These are phyloP conservation scores for Plutella xylostella DNA, from an alignment of 2,888 invertebrate genomes.

Conservation along the genomic window DNA sequence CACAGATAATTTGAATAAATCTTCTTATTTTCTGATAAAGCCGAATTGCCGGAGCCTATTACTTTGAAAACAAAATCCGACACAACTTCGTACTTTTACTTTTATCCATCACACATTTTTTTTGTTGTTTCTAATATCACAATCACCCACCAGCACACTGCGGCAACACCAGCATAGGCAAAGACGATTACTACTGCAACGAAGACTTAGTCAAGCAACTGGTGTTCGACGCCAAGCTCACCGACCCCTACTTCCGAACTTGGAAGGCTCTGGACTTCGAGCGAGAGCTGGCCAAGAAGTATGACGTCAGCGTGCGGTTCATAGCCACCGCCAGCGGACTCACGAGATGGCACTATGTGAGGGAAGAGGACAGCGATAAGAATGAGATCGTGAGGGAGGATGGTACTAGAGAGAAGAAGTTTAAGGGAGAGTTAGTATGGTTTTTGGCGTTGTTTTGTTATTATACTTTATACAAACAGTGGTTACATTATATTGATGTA, in stretches of 20 bases:
- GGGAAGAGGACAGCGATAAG: slow-evolving; percentile 69
- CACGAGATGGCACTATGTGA: slow-evolving; percentile 86
- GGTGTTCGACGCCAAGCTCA: slow-evolving; percentile 87
- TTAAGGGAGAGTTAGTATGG: slow-evolving; percentile 39
- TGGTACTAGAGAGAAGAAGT: slow-evolving; percentile 37
- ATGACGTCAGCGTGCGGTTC: slow-evolving; percentile 82
- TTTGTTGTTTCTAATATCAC: no score
- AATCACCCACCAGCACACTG: not conserved
- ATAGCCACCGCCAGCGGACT: slow-evolving; percentile 91
- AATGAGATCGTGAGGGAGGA: slow-evolving; percentile 51
- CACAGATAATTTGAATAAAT: no score
- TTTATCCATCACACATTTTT: not conserved
- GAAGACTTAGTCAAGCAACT: slow-evolving; percentile 86
- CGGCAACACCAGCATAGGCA: slow-evolving; percentile 53
- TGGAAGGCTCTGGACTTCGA: slow-evolving; percentile 67
- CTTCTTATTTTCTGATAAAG: no score
- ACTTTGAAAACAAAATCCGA: no score
- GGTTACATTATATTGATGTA: no score
- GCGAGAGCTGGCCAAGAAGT: slow-evolving; percentile 69
- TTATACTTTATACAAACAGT: no score
- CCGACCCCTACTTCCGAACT: slow-evolving; percentile 68
- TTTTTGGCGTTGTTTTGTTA: no score
- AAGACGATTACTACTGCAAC: slow-evolving; percentile 85
- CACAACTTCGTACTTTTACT: not conserved
- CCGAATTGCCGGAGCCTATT: no score